Percentiles rank a stretch among this genome's conserved stretches.
These are phyloP conservation scores for Okapia johnstoni DNA, from an alignment of 2,113 vertebrate genomes.

Conservation along the genomic window DNA sequence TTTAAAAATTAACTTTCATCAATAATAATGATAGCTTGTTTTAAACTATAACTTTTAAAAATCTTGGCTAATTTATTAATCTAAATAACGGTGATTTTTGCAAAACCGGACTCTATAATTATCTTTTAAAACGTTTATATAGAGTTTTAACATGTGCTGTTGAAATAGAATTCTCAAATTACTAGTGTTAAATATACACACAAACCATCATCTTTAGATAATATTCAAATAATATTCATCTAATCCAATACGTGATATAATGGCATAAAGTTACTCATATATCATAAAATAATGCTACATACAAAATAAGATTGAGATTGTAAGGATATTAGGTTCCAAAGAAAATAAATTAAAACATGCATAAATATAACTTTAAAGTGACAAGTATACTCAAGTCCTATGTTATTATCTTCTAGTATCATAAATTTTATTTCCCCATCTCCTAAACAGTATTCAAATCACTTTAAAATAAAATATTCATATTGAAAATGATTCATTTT, in stretches of 20 bases:
- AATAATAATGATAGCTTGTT: neutral
- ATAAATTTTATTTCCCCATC: neutral
- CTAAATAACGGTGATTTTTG: neutral
- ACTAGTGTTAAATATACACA: neutral
- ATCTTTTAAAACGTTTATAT: neutral
- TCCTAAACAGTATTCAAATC: neutral
- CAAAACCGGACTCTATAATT: neutral
- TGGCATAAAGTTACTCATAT: neutral
- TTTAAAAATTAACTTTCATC: neutral
- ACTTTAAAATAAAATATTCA: neutral
- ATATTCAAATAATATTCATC: neutral
- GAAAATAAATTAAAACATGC: neutral
- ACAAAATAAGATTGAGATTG: constrained; percentile 7
- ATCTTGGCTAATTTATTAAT: neutral
- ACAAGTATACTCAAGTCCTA: neutral
- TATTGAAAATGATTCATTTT: neutral
- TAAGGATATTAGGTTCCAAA: neutral
- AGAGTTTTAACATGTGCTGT: neutral
- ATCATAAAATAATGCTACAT: neutral
- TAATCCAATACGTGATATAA: neutral
- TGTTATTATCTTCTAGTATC: neutral
- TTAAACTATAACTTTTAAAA: neutral
- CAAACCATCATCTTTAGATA: neutral
- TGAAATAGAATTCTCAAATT: neutral
- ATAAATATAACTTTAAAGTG: neutral